Evolutionary conservation across 2,888 invertebrate genomes (phyloP).

Genomic region (Neria commutata): DNA sequence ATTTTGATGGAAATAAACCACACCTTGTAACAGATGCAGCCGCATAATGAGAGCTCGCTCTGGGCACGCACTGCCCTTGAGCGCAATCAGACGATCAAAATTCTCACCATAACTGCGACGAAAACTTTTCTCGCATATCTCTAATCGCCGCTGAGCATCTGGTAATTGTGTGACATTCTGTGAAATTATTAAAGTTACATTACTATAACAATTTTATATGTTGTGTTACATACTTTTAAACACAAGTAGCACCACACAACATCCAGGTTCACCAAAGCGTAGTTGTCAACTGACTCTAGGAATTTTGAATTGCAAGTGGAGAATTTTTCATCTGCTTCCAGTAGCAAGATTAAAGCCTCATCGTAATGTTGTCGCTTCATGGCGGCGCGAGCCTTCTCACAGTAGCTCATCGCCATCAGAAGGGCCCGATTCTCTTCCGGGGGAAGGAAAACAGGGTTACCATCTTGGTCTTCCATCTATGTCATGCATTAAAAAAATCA

Average conservation of each 20-base stretch:
- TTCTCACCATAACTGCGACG: slow-evolving; percentile 71
- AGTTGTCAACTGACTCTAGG: slow-evolving; percentile 79
- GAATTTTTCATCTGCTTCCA: slow-evolving; percentile 80
- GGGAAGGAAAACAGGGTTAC: slow-evolving; percentile 75
- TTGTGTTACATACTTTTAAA: slow-evolving; percentile 61
- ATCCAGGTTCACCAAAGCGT: slow-evolving; percentile 81
- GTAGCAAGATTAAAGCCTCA: slow-evolving; percentile 73
- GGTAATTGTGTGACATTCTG: slow-evolving; percentile 71
- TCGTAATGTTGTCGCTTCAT: slow-evolving; percentile 71
- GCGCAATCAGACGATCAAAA: slow-evolving; percentile 67
- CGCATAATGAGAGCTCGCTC: slow-evolving; percentile 79
- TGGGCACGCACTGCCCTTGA: slow-evolving; percentile 68
- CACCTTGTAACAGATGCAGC: slow-evolving; percentile 79
- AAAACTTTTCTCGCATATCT: slow-evolving; percentile 72
- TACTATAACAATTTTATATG: background rate
- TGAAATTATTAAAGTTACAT: background rate
- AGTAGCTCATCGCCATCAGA: slow-evolving; percentile 77
- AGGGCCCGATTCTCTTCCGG: slow-evolving; percentile 72
- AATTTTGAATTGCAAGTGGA: slow-evolving; percentile 61
- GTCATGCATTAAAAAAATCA: slow-evolving; percentile 10
- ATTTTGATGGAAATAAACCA: slow-evolving; percentile 80
- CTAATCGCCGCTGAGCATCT: slow-evolving; percentile 74
- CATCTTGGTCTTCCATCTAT: slow-evolving; percentile 79
- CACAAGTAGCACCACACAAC: slow-evolving; percentile 89
- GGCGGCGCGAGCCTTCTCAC: slow-evolving; percentile 78